phyloP scores from a whole-genome alignment of 2,113 vertebrate genomes.

The Takifugu flavidus region DNA sequence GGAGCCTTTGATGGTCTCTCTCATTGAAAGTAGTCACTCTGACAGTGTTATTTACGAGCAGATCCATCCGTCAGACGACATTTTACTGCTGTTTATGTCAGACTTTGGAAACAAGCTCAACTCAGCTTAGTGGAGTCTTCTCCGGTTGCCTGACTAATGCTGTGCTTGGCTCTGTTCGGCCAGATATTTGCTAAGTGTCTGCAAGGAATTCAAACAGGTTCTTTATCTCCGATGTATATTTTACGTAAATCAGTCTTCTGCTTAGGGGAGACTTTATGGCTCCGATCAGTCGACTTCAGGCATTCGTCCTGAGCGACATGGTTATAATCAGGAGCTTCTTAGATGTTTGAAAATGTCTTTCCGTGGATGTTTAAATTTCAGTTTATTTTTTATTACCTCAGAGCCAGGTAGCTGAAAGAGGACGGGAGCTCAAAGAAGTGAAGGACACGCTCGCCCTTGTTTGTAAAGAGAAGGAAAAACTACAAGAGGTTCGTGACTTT shows the following conservation, averaged over 20 bases:
- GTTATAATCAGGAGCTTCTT: constrained; percentile 23
- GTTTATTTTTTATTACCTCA: constrained; percentile 52
- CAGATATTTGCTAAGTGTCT: constrained; percentile 63
- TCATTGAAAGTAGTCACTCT: constrained; percentile 51
- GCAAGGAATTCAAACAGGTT: constrained; percentile 59
- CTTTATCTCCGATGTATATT: constrained; percentile 43
- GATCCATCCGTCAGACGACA: constrained; percentile 56
- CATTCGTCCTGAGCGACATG: constrained; percentile 7
- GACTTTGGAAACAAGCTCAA: constrained; percentile 54
- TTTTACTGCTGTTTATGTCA: constrained; percentile 78
- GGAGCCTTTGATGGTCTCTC: constrained; percentile 56
- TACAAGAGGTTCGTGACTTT: constrained; percentile 73
- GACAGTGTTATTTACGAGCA: constrained; percentile 71
- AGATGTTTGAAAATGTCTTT: constrained; percentile 2
- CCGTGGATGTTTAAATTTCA: not conserved
- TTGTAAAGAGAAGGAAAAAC: constrained; percentile 82
- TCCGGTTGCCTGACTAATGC: constrained; percentile 69
- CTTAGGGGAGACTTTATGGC: constrained; percentile 44
- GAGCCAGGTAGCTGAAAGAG: constrained; percentile 90
- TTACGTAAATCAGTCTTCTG: constrained; percentile 50
- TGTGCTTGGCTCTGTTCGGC: constrained; percentile 61
- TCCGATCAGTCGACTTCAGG: constrained; percentile 41
- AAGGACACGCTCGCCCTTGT: constrained; percentile 79
- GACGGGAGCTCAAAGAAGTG: constrained; percentile 84
- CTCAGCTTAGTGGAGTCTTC: constrained; percentile 45